Base-by-base conservation (phyloP, 2,113 vertebrate species). In the Meleagris gallopavo region DNA sequence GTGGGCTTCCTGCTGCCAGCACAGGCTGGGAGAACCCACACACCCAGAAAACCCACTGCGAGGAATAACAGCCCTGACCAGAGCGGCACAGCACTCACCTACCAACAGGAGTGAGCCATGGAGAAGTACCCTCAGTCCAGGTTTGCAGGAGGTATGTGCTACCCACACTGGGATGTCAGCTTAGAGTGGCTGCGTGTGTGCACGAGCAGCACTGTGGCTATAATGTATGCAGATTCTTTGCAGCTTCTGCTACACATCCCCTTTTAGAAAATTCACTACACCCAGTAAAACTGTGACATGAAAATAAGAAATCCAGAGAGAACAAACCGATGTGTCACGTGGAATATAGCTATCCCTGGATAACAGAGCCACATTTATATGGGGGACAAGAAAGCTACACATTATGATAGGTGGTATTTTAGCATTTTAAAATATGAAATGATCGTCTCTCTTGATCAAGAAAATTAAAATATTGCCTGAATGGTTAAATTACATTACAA, bases 41-140 rank as follows among this genome's bases (percentile, higher is more conserved):
- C 1, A 69, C 77, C 66, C 71, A 65, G 57, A 94, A 46, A 83
- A 95, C 25, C 36, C 83, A 81, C 82, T 24, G 48, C 72, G 77
- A 70, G 71, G 65, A 52, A 95, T 48, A 83, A 95, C 38, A 40
- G 25, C 45, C 34, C 40, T 6, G 3, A 82, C 27, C 55, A 1
- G 81, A 91, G 80, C 71, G 10, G 86, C 86, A 52, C 94, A 96
- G 79, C 48, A 66, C 95, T 97, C 96, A 96, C 88, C 90, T 83
- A 66, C 52, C 81, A 74, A 94, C 41, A n/a, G 61, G 84, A 72
- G 80, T 66, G 45, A 90, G 75, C 43, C 82, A 4, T 89, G 43
- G 48, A 76, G 48, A 38, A 81, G 40, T 36, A 52, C 50, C 9
- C 83, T 7, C 27, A 11, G 54, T 55, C 65, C 36, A 32, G 2